Evolutionary conservation across 2,888 invertebrate genomes (phyloP).

Genomic region (Coleophora flavipennella): DNA sequence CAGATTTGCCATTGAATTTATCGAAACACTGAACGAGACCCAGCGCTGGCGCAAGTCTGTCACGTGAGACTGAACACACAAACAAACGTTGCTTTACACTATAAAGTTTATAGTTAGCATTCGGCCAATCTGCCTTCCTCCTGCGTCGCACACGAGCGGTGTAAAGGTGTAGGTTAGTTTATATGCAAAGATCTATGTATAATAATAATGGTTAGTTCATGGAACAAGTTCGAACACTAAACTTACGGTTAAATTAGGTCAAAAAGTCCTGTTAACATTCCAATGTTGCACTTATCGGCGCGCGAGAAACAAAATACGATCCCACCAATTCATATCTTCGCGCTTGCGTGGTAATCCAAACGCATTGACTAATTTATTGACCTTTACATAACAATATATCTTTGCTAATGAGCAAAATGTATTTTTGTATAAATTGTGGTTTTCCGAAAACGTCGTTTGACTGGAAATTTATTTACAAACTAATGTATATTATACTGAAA

Average conservation of each 20-base stretch:
- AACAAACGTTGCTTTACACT: constrained; percentile 3
- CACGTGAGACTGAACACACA: constrained; percentile 46
- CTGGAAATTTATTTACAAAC: constrained; percentile 62
- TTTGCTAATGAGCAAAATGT: constrained; percentile 44
- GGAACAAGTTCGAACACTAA: constrained; percentile 36
- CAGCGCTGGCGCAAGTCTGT: constrained; percentile 35
- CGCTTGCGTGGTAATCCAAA: constrained; percentile 33
- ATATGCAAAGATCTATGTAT: constrained; percentile 24
- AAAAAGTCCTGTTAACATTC: constrained; percentile 48
- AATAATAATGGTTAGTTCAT: constrained; percentile 15
- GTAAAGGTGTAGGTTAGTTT: constrained; percentile 22
- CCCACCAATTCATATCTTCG: constrained; percentile 55
- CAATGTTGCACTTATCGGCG: constrained; percentile 51
- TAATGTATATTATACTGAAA: constrained; percentile 60
- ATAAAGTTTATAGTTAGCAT: constrained; percentile 12
- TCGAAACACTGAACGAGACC: constrained; percentile 79
- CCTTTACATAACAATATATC: constrained; percentile 24
- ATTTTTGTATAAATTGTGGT: constrained; percentile 63
- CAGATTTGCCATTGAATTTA: constrained; percentile 92
- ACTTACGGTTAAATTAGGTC: constrained; percentile 33
- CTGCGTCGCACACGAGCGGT: constrained; percentile 15
- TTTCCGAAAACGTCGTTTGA: constrained; percentile 39
- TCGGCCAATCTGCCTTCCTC: constrained; percentile 18
- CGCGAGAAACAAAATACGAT: constrained; percentile 51
- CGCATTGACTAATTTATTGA: constrained; percentile 28